Percentiles rank a stretch among this genome's conserved stretches.
These are phyloP conservation scores for Acanthopagrus latus DNA, from an alignment of 2,797 vertebrate genomes.

Conservation along the genomic window DNA sequence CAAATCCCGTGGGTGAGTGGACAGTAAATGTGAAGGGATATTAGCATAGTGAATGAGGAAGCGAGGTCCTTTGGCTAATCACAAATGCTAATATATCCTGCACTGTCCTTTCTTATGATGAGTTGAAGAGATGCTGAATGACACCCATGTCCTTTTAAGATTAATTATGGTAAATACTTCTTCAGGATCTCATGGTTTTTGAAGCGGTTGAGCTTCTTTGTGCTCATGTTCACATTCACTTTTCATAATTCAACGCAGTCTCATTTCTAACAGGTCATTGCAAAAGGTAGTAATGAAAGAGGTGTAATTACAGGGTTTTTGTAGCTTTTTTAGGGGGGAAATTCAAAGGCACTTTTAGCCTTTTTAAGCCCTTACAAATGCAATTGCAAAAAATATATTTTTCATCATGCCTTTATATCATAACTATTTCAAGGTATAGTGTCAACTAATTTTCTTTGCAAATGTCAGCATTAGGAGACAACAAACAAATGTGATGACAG, in stretches of 20 bases:
- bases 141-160: slow-evolving; percentile 69
- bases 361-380: no score
- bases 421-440: no score
- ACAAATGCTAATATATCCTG: slow-evolving; percentile 82
- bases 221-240: slow-evolving; percentile 12
- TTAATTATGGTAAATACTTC: slow-evolving; percentile 67
- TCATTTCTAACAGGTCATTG: slow-evolving; percentile 11
- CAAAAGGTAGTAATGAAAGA: slow-evolving; percentile 24
- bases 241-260: background rate
- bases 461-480: no score
- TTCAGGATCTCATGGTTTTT: slow-evolving; percentile 13
- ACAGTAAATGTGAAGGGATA: slow-evolving; percentile 62
- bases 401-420: no score
- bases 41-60: slow-evolving; percentile 79
- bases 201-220: slow-evolving; percentile 1
- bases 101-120: slow-evolving; percentile 72
- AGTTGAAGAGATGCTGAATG: slow-evolving; percentile 65
- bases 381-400: no score
- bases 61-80: slow-evolving; percentile 80
- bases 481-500: no score
- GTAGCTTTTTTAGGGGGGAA: no score
- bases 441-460: no score
- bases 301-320: background rate
- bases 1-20: slow-evolving; percentile 61
- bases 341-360: no score